These are phyloP conservation scores for Glandiceps talaboti DNA, from an alignment of 53 echinoderm and acorn worm genomes.

Conservation along the genomic window DNA sequence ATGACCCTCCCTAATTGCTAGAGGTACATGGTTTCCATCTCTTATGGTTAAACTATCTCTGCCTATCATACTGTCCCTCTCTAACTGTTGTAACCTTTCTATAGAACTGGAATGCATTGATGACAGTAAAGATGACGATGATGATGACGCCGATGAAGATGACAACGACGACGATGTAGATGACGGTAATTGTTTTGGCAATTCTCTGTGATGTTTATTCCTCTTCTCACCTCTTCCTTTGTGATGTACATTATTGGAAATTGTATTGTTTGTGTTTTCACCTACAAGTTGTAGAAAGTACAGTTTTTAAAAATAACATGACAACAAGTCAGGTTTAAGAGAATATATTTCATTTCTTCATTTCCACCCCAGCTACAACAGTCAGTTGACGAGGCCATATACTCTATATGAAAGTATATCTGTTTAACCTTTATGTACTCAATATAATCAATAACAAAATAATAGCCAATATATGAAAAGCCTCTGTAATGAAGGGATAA, in stretches of 20 bases:
- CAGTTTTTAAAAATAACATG: too few relatives aligned
- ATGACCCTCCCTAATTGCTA: background rate
- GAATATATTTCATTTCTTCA: too few relatives aligned
- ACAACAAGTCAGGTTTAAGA: too few relatives aligned
- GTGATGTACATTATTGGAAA: background rate
- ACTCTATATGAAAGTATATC: too few relatives aligned
- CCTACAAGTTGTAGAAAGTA: background rate
- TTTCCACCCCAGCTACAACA: too few relatives aligned
- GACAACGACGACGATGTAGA: conserved; percentile 11
- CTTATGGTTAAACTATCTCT: background rate
- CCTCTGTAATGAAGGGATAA: too few relatives aligned
- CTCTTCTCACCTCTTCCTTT: background rate
- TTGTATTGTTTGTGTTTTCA: background rate
- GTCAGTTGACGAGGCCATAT: too few relatives aligned
- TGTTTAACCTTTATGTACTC: too few relatives aligned
- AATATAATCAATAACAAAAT: too few relatives aligned
- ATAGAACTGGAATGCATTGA: conserved; percentile 1
- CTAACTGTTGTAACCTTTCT: background rate
- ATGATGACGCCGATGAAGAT: conserved; percentile 17
- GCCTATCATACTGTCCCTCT: background rate
- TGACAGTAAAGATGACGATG: conserved; percentile 1
- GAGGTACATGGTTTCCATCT: background rate
- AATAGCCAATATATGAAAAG: too few relatives aligned
- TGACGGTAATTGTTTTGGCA: conserved; percentile 2
- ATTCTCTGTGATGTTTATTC: background rate